phyloP scores from a whole-genome alignment of 2,888 invertebrate species.

The Drosophila algonquin region DNA sequence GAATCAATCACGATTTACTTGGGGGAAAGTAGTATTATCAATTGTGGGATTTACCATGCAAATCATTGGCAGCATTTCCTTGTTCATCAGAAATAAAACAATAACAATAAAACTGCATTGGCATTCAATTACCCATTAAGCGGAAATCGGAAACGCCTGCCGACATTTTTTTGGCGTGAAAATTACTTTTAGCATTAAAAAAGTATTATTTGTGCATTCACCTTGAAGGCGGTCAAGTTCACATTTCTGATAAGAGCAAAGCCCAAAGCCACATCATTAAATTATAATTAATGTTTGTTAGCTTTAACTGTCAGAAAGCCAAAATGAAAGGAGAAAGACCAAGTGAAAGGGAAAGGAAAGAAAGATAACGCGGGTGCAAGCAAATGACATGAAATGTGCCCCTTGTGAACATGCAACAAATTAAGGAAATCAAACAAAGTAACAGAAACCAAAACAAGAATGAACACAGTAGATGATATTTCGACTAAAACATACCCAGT shows the following conservation, averaged over 20 bases:
- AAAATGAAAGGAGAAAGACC: constrained; percentile 1
- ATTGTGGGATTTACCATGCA: constrained; percentile 24
- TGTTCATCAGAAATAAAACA: constrained; percentile 36
- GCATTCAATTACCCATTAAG: neutral
- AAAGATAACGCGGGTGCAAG: constrained; percentile 9
- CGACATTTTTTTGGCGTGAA: constrained; percentile 30
- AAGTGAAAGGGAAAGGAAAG: neutral
- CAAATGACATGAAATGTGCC: constrained; percentile 38
- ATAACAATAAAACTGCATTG: constrained; percentile 4
- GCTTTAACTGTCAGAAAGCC: constrained; percentile 2
- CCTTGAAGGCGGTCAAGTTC: constrained; percentile 31
- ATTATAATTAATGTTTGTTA: constrained; percentile 36
- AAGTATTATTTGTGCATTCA: constrained; percentile 24
- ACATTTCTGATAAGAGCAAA: constrained; percentile 15
- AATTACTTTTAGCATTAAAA: constrained; percentile 16
- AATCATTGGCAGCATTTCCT: constrained; percentile 38
- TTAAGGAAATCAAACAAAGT: constrained; percentile 30
- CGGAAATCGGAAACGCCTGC: constrained; percentile 5
- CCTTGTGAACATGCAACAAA: constrained; percentile 54
- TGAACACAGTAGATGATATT: neutral
- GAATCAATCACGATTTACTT: neutral
- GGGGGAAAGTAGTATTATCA: neutral
- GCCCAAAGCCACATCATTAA: constrained; percentile 9
- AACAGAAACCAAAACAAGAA: constrained; percentile 24
- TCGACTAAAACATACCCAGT: neutral